Evolutionary conservation across 2,113 vertebrate species (phyloP).

Genomic region (Hassar affinis): DNA sequence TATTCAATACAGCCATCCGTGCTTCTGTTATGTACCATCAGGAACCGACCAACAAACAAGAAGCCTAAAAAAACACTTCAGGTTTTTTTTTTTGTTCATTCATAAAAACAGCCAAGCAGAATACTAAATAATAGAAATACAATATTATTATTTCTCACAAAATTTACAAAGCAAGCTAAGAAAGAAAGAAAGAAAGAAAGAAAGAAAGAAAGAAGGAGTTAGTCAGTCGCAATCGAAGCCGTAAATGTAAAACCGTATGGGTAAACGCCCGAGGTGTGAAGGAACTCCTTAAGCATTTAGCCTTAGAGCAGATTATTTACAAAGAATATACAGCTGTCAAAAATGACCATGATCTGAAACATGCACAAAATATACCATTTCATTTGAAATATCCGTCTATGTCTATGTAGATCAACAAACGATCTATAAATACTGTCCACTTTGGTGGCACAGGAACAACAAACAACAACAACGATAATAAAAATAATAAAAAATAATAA

Average conservation of each 20-base stretch:
- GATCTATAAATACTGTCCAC: constrained; percentile 72
- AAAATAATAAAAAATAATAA: background rate
- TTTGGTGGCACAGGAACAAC: constrained; percentile 65
- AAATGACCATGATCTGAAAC: constrained; percentile 74
- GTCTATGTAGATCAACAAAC: constrained; percentile 66
- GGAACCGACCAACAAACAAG: constrained; percentile 22
- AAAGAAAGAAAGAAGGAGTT: constrained; percentile 54
- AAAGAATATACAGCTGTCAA: constrained; percentile 76
- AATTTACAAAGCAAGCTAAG: constrained; percentile 66
- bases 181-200: constrained; percentile 49
- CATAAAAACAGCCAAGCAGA: constrained; percentile 44
- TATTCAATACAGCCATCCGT: constrained; percentile 6
- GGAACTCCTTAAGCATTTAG: constrained; percentile 63
- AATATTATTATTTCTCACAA: constrained; percentile 59
- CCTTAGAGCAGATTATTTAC: constrained; percentile 76
- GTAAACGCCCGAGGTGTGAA: constrained; percentile 53
- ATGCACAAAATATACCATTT: constrained; percentile 74
- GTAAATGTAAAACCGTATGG: constrained; percentile 57
- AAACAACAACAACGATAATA: background rate
- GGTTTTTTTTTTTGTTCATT: constrained; percentile 21
- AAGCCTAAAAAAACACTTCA: constrained; percentile 22
- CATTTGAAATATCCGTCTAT: constrained; percentile 74
- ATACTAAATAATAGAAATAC: constrained; percentile 55
- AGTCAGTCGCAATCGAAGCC: too few species aligned
- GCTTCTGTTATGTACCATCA: constrained; percentile 32